Base-by-base conservation (phyloP, 2,113 vertebrate species). In the Capreolus pygargus region DNA sequence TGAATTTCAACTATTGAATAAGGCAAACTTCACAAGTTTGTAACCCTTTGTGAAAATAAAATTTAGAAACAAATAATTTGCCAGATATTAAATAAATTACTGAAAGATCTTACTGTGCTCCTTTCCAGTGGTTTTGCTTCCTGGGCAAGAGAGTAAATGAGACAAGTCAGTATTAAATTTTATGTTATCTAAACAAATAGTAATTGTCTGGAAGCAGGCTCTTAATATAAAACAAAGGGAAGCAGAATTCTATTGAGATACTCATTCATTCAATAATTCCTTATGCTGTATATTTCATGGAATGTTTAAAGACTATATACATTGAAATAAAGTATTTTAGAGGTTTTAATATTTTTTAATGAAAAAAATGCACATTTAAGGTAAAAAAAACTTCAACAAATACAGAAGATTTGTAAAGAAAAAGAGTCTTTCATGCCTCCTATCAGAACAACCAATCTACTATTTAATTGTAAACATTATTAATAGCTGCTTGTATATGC, bases 11-110 rank as follows among this genome's bases (percentile, higher is more conserved):
- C 45, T 57, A 55, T 43, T 89, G 54, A 91, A 61, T 81, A 87
- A n/a, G 39, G 43, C 17, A 17, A 28, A 45, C 28, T 64, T 96
- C 70, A 61, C n/a, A 81, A 74, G 15, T 89, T 36, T 60, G 50
- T 94, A 94, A 92, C 15, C 21, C 16, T 67, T 97, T 58, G 30
- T 52, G 30, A 60, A 91, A 88, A 39, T 79, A 86, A 94, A 92
- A 39, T 89, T 78, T 84, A 79, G 45, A 36, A 87, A 86, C 94
- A 76, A 90, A 88, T 39, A 61, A 90, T 54, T 47, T 92, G n/a
- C 58, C 25, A 83, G 23, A 7, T 86, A 74, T 39, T 96, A 54
- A 89, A 64, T 74, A 14, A 12, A 64, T 97, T 74, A 45, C 60
- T 67, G n/a, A 79, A 57, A 84, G 64, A 81, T 39, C 16, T 84